phyloP scores from a whole-genome alignment of 2,888 invertebrate species.

The Epinotia bilunana region DNA sequence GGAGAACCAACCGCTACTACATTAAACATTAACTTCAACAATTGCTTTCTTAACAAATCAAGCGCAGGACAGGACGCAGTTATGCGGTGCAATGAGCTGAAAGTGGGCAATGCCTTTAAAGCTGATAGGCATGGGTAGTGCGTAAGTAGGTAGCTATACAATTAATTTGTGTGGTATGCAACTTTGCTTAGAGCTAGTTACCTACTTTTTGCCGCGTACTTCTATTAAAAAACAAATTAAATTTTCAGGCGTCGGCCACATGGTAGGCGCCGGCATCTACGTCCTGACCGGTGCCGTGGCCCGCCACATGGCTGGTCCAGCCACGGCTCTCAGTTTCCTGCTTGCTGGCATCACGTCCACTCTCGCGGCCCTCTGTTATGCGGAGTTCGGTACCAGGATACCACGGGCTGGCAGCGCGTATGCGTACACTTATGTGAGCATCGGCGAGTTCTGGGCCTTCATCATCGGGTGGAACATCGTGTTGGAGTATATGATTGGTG shows the following conservation, averaged over 20 bases:
- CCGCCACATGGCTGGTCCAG: conserved; percentile 92
- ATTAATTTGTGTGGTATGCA: not conserved
- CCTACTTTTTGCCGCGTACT: too few species aligned
- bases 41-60: too few species aligned
- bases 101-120: too few species aligned
- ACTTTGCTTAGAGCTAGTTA: too few species aligned
- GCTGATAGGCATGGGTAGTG: too few species aligned
- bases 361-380: conserved; percentile 93
- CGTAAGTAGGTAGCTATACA: not conserved
- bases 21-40: too few species aligned
- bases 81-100: too few species aligned
- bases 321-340: conserved; percentile 87
- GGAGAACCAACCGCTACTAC: too few species aligned
- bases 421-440: conserved; percentile 95
- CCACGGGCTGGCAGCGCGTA: conserved; percentile 97
- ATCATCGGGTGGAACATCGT: conserved; percentile 98
- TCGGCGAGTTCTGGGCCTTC: conserved; percentile 97
- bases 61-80: too few species aligned
- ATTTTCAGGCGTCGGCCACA: conserved; percentile 93
- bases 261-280: conserved; percentile 98
- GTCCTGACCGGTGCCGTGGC: conserved; percentile 95
- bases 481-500: conserved; percentile 94
- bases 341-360: conserved; percentile 92
- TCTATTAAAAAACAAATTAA: not conserved
- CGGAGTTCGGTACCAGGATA: conserved; percentile 94